Percentiles rank a stretch among this genome's conserved stretches.
phyloP scores from a whole-genome alignment of 2,797 vertebrate genomes.

The Hybognathus amarus region DNA sequence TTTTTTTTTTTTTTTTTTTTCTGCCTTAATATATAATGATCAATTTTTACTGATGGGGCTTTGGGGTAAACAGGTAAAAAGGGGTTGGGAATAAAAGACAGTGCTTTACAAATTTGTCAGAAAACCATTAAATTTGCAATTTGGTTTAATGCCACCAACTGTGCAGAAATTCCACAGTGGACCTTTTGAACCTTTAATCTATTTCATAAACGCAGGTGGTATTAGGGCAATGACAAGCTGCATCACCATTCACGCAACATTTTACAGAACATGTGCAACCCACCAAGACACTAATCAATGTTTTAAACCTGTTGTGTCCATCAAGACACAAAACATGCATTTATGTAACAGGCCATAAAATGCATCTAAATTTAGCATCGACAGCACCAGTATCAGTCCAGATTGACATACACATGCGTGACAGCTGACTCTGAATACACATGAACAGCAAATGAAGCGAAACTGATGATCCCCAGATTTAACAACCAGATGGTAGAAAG shows the following conservation, averaged over 20 bases:
- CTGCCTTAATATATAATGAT: neutral
- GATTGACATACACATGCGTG: constrained; percentile 16
- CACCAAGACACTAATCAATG: neutral
- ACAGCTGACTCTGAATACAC: constrained; percentile 36
- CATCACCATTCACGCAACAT: neutral
- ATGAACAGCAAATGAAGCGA: constrained; percentile 44
- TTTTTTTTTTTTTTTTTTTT: too few species aligned
- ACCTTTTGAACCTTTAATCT: neutral
- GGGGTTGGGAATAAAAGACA: neutral
- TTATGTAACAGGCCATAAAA: constrained; percentile 13
- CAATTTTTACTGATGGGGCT: neutral
- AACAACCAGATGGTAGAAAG: neutral
- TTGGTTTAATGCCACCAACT: neutral
- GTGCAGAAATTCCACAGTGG: neutral
- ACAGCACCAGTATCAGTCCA: neutral
- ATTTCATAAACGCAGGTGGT: neutral
- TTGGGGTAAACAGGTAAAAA: neutral
- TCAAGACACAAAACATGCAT: neutral
- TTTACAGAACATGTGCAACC: neutral
- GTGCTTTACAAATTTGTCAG: neutral
- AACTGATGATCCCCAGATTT: constrained; percentile 31
- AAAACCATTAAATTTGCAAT: neutral
- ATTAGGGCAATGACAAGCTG: neutral
- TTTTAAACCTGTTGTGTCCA: neutral
- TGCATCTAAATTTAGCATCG: constrained; percentile 15